Percentiles rank a stretch among this genome's conserved stretches.
Conservation (phyloP, 37 sponge, comb jelly and placozoan genomes). For the Spongilla lacustris region DNA sequence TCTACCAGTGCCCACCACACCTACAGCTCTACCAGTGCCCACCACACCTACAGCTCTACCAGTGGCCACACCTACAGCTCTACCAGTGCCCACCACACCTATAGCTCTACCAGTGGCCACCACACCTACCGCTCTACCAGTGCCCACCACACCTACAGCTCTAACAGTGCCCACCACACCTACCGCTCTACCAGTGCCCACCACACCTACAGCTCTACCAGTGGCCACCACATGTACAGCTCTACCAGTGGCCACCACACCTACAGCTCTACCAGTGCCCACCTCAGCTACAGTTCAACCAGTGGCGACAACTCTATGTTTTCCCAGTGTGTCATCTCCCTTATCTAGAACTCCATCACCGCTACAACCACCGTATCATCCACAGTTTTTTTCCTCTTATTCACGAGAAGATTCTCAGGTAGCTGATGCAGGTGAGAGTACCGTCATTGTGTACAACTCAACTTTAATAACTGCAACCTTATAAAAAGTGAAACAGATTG, state of each 20-base stretch:
- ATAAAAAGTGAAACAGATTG: too few relatives aligned
- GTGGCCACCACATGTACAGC: neutral
- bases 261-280: neutral
- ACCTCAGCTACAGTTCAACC: too few relatives aligned
- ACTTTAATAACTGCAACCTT: too few relatives aligned
- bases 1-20: neutral
- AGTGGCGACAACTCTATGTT: neutral
- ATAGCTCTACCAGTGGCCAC: neutral
- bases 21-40: neutral
- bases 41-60: neutral
- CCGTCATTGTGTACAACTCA: too few relatives aligned
- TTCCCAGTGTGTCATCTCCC: neutral
- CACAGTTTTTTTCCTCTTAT: too few relatives aligned
- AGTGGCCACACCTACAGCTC: neutral
- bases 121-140: neutral
- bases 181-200: neutral
- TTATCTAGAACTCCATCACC: neutral
- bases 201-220: neutral
- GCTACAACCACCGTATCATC: neutral
- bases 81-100: neutral
- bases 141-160: neutral
- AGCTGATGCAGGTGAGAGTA: too few relatives aligned
- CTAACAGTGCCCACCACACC: neutral
- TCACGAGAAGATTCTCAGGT: too few relatives aligned
- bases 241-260: neutral